Evolutionary conservation across 2,113 vertebrate genomes (phyloP).

Genomic region (Bombycilla garrulus): DNA sequence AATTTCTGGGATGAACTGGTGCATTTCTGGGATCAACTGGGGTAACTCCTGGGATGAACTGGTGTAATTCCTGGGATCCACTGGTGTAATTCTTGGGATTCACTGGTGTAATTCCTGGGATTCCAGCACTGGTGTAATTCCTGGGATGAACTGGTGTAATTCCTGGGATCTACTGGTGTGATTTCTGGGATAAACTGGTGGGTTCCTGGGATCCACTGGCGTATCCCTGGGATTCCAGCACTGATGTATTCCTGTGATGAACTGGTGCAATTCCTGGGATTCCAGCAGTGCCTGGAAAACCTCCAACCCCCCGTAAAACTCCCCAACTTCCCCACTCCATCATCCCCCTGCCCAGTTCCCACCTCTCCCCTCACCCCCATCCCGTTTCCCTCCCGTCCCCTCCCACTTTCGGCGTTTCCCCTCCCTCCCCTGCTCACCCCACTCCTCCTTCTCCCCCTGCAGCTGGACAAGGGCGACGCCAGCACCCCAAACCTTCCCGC

Average conservation of each 20-base stretch:
- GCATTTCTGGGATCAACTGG: no score
- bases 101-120: no score
- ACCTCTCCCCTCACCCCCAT: no score
- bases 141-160: no score
- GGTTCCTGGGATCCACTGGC: no score
- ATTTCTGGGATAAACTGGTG: no score
- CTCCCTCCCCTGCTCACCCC: not conserved
- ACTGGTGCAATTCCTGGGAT: not conserved
- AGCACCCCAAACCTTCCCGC: constrained; percentile 79
- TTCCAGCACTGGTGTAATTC: no score
- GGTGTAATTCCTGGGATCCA: no score
- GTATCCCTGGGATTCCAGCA: not conserved
- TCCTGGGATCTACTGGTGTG: no score
- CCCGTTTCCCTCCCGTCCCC: not conserved
- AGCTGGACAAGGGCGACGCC: constrained; percentile 94
- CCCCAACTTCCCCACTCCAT: not conserved
- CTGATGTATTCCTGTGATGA: not conserved
- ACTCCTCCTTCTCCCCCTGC: not conserved
- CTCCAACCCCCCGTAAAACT: not conserved
- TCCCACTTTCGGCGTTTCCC: accelerated
- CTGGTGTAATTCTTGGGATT: no score
- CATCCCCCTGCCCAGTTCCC: not conserved
- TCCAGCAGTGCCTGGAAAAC: not conserved
- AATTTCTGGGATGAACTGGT: no score
- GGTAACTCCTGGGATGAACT: no score